Evolutionary conservation across 1,140 invertebrate genomes (phyloP), one percentile per base, ranked within the genome.

Genomic region (Drosophila rufa): DNA sequence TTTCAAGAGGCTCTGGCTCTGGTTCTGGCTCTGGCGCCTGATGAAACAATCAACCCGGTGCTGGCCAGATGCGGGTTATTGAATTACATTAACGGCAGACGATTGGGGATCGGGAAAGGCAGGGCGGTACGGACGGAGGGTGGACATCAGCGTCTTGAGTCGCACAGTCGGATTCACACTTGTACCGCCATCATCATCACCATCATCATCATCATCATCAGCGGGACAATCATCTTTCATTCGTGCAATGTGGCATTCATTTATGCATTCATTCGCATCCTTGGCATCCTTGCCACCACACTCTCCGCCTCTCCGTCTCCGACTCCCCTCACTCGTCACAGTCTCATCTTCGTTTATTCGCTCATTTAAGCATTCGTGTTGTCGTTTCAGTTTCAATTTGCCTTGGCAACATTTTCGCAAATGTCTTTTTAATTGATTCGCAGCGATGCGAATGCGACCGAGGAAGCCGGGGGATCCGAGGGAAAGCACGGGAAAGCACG

Each of bases 351-450:
- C 58, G 70, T 74, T 75, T 75, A 65, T 68, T 64, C 66, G 59
- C 57, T 50, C 83, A 69, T 66, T 76, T 77, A 77, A 77, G 64
- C 78, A 80, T 81, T 82, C 80, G 80, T 62, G 67, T 78, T 50
- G 57, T 82, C 74, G 74, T 74, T 78, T 82, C 80, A 74, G 62
- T 79, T 82, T 78, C 80, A 82, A 82, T 79, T 82, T 87, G 59
- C 70, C 75, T 69, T 68, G 83, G 46, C 83, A 75, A 67, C 82
- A 79, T 79, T 86, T 82, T 86, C 82, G 79, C 79, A 80, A 83
- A 77, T 83, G 84, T 87, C 73, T 83, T 87, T 83, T 82, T 89
- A 89, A 87, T 87, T 89, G 83, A 83, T 87, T 89, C 77, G 61
- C 71, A 61, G 59, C 58, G 73, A 76, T 65, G 64, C 75, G 59